Base-by-base conservation (phyloP, 2,888 invertebrate genomes). In the Choristoneura rosaceana region DNA sequence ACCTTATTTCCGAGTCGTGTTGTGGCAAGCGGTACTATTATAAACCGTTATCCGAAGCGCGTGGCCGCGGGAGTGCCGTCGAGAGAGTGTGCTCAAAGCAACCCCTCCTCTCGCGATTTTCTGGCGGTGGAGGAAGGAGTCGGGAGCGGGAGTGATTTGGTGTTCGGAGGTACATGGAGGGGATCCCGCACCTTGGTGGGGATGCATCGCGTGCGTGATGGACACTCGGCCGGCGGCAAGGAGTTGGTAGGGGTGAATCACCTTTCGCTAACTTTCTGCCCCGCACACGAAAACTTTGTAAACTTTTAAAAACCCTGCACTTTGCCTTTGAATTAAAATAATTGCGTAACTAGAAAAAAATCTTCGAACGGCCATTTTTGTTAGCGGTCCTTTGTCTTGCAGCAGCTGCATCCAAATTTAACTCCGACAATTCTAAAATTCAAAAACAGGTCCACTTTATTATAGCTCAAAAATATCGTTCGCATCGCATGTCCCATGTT, bases 131-230 rank as follows among this genome's bases (percentile, higher is more conserved):
- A 90, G 93, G 93, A 91, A 91, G 87, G 90, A 90, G 92, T 86
- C 90, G 93, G 93, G 93, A 93, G 92, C 92, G 93, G 93, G 91
- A 92, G 93, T 92, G 90, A 92, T 90, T 93, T 92, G 88, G 90
- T 90, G 81, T 83, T 80, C 79, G 84, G 81, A 87, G 88, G 87
- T 89, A 88, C 85, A 91, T 94, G 94, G 94, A 93, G 94, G 94
- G 94, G 94, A 93, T 93, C 92, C 89, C 90, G 90, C 85, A 86
- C 81, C 85, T 90, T 91, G 94, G 94, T 92, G 94, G 94, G 94
- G 94, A 93, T 94, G 94, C 90, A 91, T 86, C 83, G 87, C 84
- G 78, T 82, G 84, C 84, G 87, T 87, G 88, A 87, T 91, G 88
- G 87, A 87, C 88, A 84, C 82, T 83, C 82, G 82, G 82, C 84